Evolutionary conservation across 2,797 vertebrate genomes (phyloP), one percentile per base, ranked within the genome.

Genomic region (Cichlasoma orientale): DNA sequence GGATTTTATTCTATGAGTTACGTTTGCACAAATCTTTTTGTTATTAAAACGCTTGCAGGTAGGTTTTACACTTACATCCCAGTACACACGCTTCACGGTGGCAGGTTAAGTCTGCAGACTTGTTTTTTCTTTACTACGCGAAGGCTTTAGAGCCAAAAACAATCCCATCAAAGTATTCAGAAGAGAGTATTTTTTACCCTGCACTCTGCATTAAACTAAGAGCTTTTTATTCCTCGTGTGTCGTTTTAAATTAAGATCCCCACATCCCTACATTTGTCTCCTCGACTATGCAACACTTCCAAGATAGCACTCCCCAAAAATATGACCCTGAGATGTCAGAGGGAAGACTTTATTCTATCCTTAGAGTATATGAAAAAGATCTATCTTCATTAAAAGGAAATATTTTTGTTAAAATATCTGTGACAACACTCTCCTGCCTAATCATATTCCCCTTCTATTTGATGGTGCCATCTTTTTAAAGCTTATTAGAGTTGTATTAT

Each of bases 401-500:
- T 93, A 93, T 93, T 92, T 95, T 94, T 93, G 84, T 93, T 88
- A 90, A 88, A 90, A 69, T 75, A 73, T 82, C 79, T 88, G 73
- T 86, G 55, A 77, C 69, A 74, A 82, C 59, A 68, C 74, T 73
- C 58, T 44, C 57, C 74, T 80, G 74, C 88, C 82, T 33, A 16
- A 83, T 86, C 82, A 79, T 88, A 78, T 86, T 84, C 79, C 81
- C 84, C 78, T 79, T 72, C 88, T 82, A 86, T 88, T 90, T 94
- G 91, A 92, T 75, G 41, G 92, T 95, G 93, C 93, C 93, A 93
- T 94, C 75, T 92, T 92, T 92, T 89, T 90, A 88, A 93, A 92
- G 80, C 76, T 88, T 87, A 86, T 86, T 88, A 92, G 88, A 93
- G 86, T 88, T 90, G 89, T 93, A 90, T 86, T 86, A 77, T 88